These are phyloP conservation scores for Enteromius unitaeniatus DNA, from an alignment of 2,797 vertebrate genomes.

Conservation along the genomic window DNA sequence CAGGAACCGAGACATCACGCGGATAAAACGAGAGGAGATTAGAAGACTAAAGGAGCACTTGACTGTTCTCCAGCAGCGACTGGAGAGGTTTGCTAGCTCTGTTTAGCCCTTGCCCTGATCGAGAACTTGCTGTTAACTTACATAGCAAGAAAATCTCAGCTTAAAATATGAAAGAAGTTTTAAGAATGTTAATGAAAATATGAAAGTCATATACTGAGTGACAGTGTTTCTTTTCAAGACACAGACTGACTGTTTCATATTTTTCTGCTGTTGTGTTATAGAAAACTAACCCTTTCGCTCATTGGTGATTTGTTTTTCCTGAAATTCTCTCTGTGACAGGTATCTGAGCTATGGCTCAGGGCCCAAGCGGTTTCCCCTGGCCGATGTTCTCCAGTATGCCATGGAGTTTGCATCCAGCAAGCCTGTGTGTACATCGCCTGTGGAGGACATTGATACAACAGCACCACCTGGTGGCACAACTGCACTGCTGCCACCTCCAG, in stretches of 20 bases:
- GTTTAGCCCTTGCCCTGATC: not conserved
- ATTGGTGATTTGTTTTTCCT: conserved; percentile 26
- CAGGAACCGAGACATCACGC: conserved; percentile 94
- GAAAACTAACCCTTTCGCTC: not conserved
- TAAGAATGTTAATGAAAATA: not conserved
- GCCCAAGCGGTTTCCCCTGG: conserved; percentile 97
- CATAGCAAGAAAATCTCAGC: not conserved
- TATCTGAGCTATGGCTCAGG: conserved; percentile 98
- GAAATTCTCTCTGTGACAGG: conserved; percentile 71
- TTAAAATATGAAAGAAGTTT: not conserved
- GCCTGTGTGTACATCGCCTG: conserved; percentile 93
- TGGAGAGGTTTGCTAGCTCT: conserved; percentile 87
- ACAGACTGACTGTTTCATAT: not conserved
- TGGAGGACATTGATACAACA: conserved; percentile 91
- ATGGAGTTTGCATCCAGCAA: conserved; percentile 99
- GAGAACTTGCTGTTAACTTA: not conserved
- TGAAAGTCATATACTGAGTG: conserved; percentile 10
- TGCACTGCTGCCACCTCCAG: conserved; percentile 76
- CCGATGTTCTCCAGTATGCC: conserved; percentile 97
- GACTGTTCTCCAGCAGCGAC: conserved; percentile 92
- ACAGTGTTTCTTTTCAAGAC: not conserved
- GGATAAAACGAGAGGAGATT: conserved; percentile 98
- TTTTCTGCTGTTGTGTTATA: not conserved
- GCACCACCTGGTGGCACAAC: conserved; percentile 83
- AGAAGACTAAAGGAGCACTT: conserved; percentile 96